Evolutionary conservation across 2,888 invertebrate genomes (phyloP).

Genomic region (Lasioglossum leucozonium): DNA sequence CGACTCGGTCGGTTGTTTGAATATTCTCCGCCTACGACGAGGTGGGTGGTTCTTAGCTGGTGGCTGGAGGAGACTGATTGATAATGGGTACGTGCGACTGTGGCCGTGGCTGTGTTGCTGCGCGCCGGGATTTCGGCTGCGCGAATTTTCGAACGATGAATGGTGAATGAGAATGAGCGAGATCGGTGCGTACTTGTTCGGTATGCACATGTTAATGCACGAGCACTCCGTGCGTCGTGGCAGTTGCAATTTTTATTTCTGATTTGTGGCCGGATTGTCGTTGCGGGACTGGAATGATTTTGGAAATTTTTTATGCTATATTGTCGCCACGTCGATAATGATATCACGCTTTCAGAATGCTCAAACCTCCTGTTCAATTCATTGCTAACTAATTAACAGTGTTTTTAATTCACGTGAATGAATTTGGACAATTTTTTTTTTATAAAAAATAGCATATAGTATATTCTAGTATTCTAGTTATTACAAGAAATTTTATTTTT

Average conservation of each 20-base stretch:
- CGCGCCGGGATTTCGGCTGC: not conserved
- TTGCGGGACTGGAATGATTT: not conserved
- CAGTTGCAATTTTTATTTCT: not conserved
- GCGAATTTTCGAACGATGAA: not conserved
- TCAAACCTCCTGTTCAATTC: too few species aligned
- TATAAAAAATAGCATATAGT: not conserved
- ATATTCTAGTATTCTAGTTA: too few species aligned
- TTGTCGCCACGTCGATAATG: not conserved
- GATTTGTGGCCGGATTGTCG: not conserved
- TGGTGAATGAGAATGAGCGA: not conserved
- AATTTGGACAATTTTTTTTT: too few species aligned
- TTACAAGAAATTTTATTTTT: not conserved
- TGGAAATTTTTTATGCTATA: not conserved
- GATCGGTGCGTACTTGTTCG: not conserved
- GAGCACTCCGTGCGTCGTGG: not conserved
- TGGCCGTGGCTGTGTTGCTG: too few species aligned
- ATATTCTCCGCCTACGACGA: not conserved
- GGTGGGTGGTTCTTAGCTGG: conserved; percentile 28
- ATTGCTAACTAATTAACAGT: too few species aligned
- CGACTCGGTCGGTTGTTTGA: conserved; percentile 20
- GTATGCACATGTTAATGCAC: not conserved
- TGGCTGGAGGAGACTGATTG: not conserved
- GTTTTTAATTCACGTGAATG: not conserved
- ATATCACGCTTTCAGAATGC: too few species aligned
- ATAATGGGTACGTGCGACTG: not conserved